phyloP scores from a whole-genome alignment of 2,113 vertebrate genomes.

The Heterotilapia buettikoferi region DNA sequence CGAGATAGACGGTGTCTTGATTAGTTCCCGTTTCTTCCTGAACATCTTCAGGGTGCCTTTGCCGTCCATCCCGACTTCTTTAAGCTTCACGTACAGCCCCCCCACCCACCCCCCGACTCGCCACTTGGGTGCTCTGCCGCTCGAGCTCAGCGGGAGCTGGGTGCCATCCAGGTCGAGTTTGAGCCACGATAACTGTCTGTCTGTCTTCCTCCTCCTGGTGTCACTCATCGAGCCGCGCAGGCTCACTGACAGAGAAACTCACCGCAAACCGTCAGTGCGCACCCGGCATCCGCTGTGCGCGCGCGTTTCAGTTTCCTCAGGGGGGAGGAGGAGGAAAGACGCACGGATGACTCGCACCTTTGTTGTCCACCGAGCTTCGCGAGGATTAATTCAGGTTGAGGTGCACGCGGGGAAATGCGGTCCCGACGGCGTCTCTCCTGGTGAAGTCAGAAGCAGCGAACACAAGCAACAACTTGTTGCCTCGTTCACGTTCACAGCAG shows the following conservation, averaged over 20 bases:
- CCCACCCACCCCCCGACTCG: slow-evolving; percentile 64
- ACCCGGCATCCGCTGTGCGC: slow-evolving; percentile 57
- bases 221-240: slow-evolving; percentile 66
- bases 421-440: no score
- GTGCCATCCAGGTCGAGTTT: slow-evolving; percentile 29
- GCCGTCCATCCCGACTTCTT: slow-evolving; percentile 56
- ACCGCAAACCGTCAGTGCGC: slow-evolving; percentile 33
- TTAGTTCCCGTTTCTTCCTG: slow-evolving; percentile 89
- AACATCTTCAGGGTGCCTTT: slow-evolving; percentile 80
- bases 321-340: background rate
- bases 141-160: slow-evolving; percentile 31
- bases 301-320: background rate
- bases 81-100: slow-evolving; percentile 46
- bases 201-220: slow-evolving; percentile 45
- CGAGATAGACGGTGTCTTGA: slow-evolving; percentile 93
- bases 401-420: background rate
- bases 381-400: background rate
- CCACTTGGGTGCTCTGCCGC: slow-evolving; percentile 51
- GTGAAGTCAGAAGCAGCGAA: background rate
- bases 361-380: background rate
- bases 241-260: slow-evolving; percentile 45
- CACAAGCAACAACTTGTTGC: background rate
- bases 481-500: background rate
- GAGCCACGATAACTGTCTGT: slow-evolving; percentile 35
- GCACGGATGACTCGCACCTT: background rate